phyloP scores from a whole-genome alignment of 2,113 vertebrate species.

The Lontra canadensis region DNA sequence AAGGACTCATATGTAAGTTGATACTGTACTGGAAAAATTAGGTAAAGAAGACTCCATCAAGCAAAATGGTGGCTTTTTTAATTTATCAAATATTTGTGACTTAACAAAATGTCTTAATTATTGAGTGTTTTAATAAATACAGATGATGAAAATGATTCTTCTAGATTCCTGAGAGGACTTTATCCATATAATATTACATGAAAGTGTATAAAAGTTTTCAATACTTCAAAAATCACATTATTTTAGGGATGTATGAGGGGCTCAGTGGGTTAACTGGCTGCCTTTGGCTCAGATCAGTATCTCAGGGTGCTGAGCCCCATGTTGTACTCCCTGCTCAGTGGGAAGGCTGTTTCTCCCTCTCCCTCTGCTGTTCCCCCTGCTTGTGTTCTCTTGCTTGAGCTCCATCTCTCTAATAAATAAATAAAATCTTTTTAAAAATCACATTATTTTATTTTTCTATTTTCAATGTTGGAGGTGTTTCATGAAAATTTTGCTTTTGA shows the following conservation, averaged over 20 bases:
- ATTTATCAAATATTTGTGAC: neutral
- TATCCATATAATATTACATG: neutral
- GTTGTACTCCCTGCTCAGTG: no score
- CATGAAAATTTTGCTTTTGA: neutral
- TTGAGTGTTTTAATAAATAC: neutral
- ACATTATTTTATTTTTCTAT: neutral
- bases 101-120: neutral
- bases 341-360: no score
- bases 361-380: no score
- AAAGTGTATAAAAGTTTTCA: neutral
- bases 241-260: no score
- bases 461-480: neutral
- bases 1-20: neutral
- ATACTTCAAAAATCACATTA: neutral
- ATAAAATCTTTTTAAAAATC: no score
- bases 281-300: no score
- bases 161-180: neutral
- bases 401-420: no score
- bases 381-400: no score
- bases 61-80: neutral
- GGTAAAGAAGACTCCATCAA: neutral
- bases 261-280: no score
- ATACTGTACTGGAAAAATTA: neutral
- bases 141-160: neutral
- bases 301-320: no score